Evolutionary conservation across 1,140 invertebrate species (phyloP).

Genomic region (Probaryconus sp.): DNA sequence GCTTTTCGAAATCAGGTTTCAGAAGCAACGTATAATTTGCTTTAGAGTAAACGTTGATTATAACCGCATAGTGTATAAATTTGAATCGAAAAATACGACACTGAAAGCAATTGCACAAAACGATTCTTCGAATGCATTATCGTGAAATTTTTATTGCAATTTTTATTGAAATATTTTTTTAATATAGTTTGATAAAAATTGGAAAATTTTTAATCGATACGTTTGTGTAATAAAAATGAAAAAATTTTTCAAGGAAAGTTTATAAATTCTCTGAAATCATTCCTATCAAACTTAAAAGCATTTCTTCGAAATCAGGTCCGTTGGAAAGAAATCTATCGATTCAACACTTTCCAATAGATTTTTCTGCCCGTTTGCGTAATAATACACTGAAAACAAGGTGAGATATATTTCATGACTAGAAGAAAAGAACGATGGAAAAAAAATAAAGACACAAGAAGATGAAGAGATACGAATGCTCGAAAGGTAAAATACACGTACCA

Average conservation of each 20-base stretch:
- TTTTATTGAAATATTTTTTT: no score
- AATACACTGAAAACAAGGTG: conserved; percentile 11
- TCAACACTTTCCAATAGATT: no score
- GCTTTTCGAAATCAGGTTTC: neutral
- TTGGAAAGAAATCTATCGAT: no score
- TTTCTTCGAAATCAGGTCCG: no score
- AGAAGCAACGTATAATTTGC: conserved; percentile 7
- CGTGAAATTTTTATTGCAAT: no score
- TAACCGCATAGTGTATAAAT: neutral
- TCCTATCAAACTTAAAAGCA: no score
- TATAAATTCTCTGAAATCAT: no score
- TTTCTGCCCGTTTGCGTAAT: conserved; percentile 3
- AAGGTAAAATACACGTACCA: conserved; percentile 19
- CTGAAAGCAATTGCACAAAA: neutral
- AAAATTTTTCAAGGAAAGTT: no score
- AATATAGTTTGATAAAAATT: no score
- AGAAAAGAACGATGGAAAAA: neutral
- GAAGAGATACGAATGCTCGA: conserved; percentile 23
- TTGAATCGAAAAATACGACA: conserved; percentile 2
- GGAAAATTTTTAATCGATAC: no score
- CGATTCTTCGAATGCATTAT: neutral
- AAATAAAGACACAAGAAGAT: conserved; percentile 34
- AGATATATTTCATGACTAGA: conserved; percentile 9
- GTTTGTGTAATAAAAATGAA: no score
- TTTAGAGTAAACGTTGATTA: conserved; percentile 7